These are phyloP conservation scores for Hemichromis elongatus DNA, from an alignment of 2,113 vertebrate genomes.

Conservation along the genomic window DNA sequence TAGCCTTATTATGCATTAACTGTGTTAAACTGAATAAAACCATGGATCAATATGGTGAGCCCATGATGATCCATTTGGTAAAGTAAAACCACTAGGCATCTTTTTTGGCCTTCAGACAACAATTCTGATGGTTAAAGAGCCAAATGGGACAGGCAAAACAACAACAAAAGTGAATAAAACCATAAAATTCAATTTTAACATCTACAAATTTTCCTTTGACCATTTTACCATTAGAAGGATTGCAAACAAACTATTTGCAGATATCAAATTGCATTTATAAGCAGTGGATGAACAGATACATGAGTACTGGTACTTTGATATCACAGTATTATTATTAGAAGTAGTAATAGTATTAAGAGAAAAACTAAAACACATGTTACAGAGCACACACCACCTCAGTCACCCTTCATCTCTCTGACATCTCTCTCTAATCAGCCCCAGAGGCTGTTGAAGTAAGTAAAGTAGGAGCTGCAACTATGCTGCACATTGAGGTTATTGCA, in stretches of 20 bases:
- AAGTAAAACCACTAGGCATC: no score
- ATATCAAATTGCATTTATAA: background rate
- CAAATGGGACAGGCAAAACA: no score
- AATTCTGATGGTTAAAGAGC: no score
- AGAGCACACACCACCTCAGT: constrained; percentile 9
- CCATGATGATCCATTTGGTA: no score
- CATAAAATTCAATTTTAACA: background rate
- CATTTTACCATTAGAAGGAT: background rate
- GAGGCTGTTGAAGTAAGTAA: background rate
- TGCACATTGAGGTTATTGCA: constrained; percentile 4
- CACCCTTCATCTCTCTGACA: constrained; percentile 8
- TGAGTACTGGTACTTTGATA: no score
- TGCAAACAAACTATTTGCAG: no score
- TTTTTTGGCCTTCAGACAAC: no score
- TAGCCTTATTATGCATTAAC: background rate
- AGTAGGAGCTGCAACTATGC: background rate
- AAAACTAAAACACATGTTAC: background rate
- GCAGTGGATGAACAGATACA: background rate
- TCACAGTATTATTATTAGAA: background rate
- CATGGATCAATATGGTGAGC: no score
- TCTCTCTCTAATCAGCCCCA: background rate
- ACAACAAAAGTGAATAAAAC: no score
- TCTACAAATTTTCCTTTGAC: background rate
- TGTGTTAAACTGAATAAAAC: background rate
- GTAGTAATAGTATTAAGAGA: background rate